Base-by-base conservation (phyloP, 2,888 invertebrate species). In the Drosophila histrio region DNA sequence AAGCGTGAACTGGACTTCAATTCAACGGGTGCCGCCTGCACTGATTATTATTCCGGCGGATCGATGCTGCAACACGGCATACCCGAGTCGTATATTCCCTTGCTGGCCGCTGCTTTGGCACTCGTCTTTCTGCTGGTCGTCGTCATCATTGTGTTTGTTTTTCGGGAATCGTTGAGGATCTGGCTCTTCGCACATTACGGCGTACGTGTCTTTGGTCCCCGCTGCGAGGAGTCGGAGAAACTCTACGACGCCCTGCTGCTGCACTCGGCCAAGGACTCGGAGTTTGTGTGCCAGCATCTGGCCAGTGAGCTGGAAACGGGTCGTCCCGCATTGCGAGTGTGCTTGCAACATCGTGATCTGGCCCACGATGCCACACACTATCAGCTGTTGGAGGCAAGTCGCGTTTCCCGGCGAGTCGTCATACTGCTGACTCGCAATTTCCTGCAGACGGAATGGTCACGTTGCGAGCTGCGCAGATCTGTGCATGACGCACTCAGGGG, bases 391-490 rank as follows among this genome's bases (percentile, higher is more conserved):
- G 96, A 97, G 91, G 97, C 97, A 36, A 96, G 97, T 49, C 96
- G 97, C 89, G 96, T 96, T 49, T 97, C 97, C 66, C 94, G 96
- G 66, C 94, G 97, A 74, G 95, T 98, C 76, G 95, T 98, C 78
- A 94, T 98, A 77, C 94, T 98, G 47, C 92, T 98, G 70, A 97
- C 98, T 41, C 94, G 96, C 88, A 96, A 97, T 92, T 98, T 98
- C 92, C 93, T 98, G 89, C 96, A 97, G 91, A 97, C 97, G 30
- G 98, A 98, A 91, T 98, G 98, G 98, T 96, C 96, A 52, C 94
- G 97, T 69, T 96, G 96, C 91, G 98, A 98, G 91, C 95, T 98
- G 89, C 95, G 97, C 71, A 95, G 97, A 84, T 97, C 97, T 24
- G 93, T 98, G 70, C 97, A 97, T 92, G 97, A 98, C 90, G 96